A percentile compares a stretch with the other conserved stretches of the same genome.
phyloP scores from a whole-genome alignment of 37 sponge, comb jelly and placozoan species.

The Petrosia ficiformis region DNA sequence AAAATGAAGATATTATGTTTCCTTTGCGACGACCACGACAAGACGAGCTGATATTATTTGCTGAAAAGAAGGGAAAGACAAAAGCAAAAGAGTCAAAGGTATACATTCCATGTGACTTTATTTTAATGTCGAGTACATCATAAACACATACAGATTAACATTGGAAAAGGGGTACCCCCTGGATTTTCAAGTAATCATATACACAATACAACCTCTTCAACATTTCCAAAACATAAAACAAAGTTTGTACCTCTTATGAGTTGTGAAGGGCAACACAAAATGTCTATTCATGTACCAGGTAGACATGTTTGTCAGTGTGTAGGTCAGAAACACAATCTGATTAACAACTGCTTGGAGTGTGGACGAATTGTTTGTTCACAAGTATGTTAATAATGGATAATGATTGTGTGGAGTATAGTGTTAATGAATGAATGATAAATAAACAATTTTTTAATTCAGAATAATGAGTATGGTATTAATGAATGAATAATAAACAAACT shows the following conservation, averaged over 20 bases:
- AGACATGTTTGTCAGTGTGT: constrained; percentile 82
- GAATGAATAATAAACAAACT: no score
- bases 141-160: not conserved
- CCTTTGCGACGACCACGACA: constrained; percentile 14
- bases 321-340: constrained; percentile 82
- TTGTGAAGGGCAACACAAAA: constrained; percentile 60
- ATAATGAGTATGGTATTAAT: no score
- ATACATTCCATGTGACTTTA: not conserved
- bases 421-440: no score
- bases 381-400: constrained; percentile 43
- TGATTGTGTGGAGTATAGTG: no score
- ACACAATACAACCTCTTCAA: not conserved
- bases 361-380: constrained; percentile 92
- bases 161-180: no score
- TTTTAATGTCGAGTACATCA: not conserved
- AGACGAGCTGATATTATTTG: constrained; percentile 32
- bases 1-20: constrained; percentile 1
- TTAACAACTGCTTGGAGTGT: constrained; percentile 91
- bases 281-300: constrained; percentile 69
- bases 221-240: constrained; percentile 34
- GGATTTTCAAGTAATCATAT: no score
- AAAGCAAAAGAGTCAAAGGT: constrained; percentile 15
- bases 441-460: no score
- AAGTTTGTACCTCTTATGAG: constrained; percentile 76
- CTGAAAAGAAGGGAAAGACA: not conserved